These are phyloP conservation scores for Porites lobata DNA, from an alignment of 92 coral and sea anemone species.

Conservation along the genomic window DNA sequence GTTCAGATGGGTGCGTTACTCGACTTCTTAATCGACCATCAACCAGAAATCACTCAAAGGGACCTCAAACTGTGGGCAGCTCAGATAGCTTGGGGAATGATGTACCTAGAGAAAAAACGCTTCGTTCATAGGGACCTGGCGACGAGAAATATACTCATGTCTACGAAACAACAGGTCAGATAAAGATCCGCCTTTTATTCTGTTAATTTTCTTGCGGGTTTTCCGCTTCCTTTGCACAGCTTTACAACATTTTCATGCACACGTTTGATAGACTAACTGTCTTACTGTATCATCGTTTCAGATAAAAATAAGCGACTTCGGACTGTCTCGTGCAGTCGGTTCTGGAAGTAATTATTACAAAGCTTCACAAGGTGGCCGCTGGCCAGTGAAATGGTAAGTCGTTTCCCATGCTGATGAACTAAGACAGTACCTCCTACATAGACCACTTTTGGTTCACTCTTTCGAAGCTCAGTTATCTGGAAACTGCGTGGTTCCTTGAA, in stretches of 20 bases:
- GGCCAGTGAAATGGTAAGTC: constrained; percentile 99
- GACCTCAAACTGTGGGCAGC: constrained; percentile 99
- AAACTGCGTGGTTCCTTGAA: no score
- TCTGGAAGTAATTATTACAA: constrained; percentile 96
- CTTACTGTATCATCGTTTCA: constrained; percentile 26
- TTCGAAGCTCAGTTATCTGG: no score
- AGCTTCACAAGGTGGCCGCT: constrained; percentile 99
- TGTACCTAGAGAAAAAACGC: constrained; percentile 97
- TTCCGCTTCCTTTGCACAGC: no score
- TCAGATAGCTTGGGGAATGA: constrained; percentile 99
- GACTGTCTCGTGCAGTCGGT: constrained; percentile 97
- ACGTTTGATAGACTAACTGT: not conserved
- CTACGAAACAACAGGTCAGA: constrained; percentile 89
- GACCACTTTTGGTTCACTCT: no score
- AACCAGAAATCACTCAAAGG: constrained; percentile 81
- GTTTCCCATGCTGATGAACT: no score
- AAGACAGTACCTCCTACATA: no score
- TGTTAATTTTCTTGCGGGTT: no score
- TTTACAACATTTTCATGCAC: not conserved
- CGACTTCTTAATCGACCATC: constrained; percentile 87
- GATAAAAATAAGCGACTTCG: constrained; percentile 99
- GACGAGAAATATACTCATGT: constrained; percentile 96
- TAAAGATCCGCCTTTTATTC: not conserved
- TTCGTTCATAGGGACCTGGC: constrained; percentile 99
- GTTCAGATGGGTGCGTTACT: constrained; percentile 97